Conservation (phyloP, 2,113 vertebrate genomes). For the Plecotus auritus region DNA sequence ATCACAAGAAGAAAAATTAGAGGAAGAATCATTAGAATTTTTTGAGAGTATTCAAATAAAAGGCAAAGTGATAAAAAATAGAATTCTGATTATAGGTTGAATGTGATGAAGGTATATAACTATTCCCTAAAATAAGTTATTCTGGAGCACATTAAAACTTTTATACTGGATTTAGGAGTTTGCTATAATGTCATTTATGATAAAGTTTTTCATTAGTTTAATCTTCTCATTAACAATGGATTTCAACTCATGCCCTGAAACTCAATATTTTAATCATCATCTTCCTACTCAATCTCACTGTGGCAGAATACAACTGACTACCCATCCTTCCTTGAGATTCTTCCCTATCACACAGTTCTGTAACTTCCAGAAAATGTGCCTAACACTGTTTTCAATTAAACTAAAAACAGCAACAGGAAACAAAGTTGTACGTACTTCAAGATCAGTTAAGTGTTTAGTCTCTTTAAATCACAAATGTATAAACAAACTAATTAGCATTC, state of each 20-base stretch:
- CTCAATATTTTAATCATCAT: neutral
- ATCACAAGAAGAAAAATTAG: neutral
- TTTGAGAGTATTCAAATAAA: neutral
- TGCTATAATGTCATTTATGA: neutral
- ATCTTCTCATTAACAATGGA: neutral
- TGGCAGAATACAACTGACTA: neutral
- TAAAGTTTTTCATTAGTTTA: neutral
- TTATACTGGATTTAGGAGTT: neutral
- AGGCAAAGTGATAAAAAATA: neutral
- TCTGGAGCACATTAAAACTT: neutral
- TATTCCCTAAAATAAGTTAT: neutral
- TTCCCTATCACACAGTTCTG: neutral
- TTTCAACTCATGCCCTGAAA: neutral
- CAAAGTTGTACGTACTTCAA: slow-evolving; percentile 16
- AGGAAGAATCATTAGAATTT: neutral
- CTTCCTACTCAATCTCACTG: neutral
- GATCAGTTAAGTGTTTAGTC: slow-evolving; percentile 26
- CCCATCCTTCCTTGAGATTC: neutral
- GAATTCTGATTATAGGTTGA: neutral
- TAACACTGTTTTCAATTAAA: neutral
- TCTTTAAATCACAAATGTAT: slow-evolving; percentile 40
- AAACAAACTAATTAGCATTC: slow-evolving; percentile 46
- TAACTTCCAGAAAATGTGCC: slow-evolving; percentile 27
- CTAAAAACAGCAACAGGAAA: slow-evolving; percentile 41
- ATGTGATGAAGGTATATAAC: neutral